Conservation (phyloP, 1,140 invertebrate species). For the Cyphomyrmex costatus region DNA sequence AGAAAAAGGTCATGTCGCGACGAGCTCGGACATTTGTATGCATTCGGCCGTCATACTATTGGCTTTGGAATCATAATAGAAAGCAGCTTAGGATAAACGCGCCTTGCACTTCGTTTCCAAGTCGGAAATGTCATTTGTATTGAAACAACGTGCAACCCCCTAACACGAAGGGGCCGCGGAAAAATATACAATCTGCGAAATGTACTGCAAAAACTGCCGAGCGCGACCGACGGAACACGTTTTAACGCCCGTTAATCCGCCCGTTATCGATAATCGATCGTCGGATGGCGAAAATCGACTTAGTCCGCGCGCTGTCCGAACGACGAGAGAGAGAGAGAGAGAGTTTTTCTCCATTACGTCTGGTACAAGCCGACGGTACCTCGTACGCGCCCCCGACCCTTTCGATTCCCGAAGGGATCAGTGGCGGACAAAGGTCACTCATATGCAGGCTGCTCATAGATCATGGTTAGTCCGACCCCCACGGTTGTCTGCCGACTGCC, state of each 20-base stretch:
- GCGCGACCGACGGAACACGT: conserved; percentile 49
- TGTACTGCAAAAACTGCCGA: conserved; percentile 20
- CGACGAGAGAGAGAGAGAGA: conserved; percentile 19
- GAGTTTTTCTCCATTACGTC: conserved; percentile 80
- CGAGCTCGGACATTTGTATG: conserved; percentile 20
- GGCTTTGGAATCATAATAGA: conserved; percentile 34
- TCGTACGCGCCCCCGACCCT: conserved; percentile 65
- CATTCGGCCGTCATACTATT: conserved; percentile 23
- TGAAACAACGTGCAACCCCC: conserved; percentile 21
- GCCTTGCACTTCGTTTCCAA: conserved; percentile 16
- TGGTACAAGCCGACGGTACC: conserved; percentile 53
- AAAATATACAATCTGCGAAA: conserved; percentile 49
- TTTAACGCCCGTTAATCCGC: conserved; percentile 66
- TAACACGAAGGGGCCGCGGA: neutral
- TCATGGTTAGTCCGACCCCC: conserved; percentile 80
- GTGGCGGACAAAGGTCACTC: conserved; percentile 81
- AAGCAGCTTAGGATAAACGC: conserved; percentile 48
- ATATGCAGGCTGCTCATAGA: conserved; percentile 81
- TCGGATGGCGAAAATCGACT: conserved; percentile 64
- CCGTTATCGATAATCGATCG: conserved; percentile 72
- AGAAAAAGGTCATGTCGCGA: neutral
- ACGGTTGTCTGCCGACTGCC: conserved; percentile 63
- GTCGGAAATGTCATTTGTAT: conserved; percentile 15
- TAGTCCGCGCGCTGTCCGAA: conserved; percentile 14
- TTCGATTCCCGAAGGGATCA: conserved; percentile 74